A percentile compares a stretch with the other conserved stretches of the same genome.
Conservation (phyloP, 2,888 invertebrate species). For the Melinopterus prodromus region DNA sequence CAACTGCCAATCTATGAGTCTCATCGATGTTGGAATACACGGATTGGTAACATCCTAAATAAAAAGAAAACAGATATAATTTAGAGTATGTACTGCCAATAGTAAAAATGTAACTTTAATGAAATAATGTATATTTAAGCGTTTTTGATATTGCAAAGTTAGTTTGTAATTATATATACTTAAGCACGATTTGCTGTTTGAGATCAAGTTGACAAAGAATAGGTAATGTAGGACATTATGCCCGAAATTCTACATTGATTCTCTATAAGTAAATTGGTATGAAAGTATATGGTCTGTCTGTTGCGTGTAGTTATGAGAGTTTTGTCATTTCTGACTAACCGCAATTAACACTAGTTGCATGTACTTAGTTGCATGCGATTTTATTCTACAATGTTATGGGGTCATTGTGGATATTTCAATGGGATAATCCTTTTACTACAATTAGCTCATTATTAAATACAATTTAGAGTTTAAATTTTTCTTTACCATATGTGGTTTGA, state of each 20-base stretch:
- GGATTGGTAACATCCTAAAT: slow-evolving; percentile 38
- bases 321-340: neutral
- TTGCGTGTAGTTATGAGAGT: neutral
- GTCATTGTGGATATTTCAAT: neutral
- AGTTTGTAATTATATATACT: neutral
- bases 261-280: neutral
- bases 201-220: neutral
- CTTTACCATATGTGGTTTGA: too few relatives aligned
- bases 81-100: neutral
- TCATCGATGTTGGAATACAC: slow-evolving; percentile 40
- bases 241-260: neutral
- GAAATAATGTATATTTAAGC: neutral
- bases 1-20: slow-evolving; percentile 50
- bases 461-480: too few relatives aligned
- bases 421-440: too few relatives aligned
- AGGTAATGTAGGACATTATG: neutral
- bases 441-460: too few relatives aligned
- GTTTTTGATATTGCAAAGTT: neutral
- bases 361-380: neutral
- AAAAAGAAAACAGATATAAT: neutral
- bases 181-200: neutral
- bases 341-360: neutral
- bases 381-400: neutral
- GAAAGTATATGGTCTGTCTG: neutral
- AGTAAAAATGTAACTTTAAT: neutral